These are phyloP conservation scores for Melanchra persicariae DNA, from an alignment of 2,888 invertebrate genomes.

Conservation along the genomic window DNA sequence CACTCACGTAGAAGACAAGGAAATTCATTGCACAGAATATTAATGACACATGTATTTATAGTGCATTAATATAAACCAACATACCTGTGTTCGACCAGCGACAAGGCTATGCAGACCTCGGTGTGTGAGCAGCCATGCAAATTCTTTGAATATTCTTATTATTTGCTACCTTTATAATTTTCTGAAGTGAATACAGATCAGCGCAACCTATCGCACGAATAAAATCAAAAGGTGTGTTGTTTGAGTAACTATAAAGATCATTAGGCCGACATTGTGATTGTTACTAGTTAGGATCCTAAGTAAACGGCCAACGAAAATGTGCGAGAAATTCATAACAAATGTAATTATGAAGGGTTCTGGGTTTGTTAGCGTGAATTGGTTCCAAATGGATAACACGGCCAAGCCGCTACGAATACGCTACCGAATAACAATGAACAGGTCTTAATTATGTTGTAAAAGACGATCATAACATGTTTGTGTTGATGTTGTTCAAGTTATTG, in stretches of 20 bases:
- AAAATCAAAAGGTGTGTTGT: conserved; percentile 1
- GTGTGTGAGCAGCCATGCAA: conserved; percentile 56
- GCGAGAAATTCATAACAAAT: conserved; percentile 10
- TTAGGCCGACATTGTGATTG: not conserved
- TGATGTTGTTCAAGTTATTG: conserved; percentile 29
- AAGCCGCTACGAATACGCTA: conserved; percentile 4
- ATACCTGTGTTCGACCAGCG: conserved; percentile 59
- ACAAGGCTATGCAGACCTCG: conserved; percentile 54
- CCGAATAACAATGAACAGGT: conserved; percentile 1
- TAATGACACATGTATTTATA: conserved; percentile 61
- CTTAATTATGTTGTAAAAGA: conserved; percentile 22
- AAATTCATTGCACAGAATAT: conserved; percentile 65
- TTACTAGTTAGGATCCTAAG: not conserved
- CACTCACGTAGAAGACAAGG: conserved; percentile 58
- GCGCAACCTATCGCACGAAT: not conserved
- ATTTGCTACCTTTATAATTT: conserved; percentile 20
- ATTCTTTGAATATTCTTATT: conserved; percentile 57
- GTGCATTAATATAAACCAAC: conserved; percentile 43
- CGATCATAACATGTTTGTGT: conserved; percentile 31
- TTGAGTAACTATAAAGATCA: not conserved
- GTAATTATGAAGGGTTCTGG: not conserved
- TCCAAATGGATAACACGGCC: conserved; percentile 1
- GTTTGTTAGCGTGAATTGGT: not conserved
- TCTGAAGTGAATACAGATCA: conserved; percentile 23
- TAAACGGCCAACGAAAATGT: conserved; percentile 16